Evolutionary conservation across 2,888 invertebrate species (phyloP).

Genomic region (Bellardia bayeri): DNA sequence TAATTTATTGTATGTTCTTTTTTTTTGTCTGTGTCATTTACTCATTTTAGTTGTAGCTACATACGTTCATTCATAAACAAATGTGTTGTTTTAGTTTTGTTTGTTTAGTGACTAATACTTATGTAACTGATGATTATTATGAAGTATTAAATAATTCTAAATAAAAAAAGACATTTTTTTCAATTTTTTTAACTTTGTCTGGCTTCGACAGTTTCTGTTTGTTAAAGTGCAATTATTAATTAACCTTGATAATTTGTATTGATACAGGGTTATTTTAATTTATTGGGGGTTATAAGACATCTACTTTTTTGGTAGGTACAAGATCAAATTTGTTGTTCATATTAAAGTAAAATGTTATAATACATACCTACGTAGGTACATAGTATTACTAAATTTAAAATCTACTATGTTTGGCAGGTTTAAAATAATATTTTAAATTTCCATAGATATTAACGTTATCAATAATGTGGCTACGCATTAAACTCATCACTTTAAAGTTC

Average conservation of each 20-base stretch:
- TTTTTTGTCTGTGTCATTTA: background rate
- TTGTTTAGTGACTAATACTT: slow-evolving; percentile 57
- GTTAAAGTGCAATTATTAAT: slow-evolving; percentile 68
- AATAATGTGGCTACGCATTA: background rate
- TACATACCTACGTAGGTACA: too few species aligned
- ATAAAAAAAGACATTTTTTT: background rate
- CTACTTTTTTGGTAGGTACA: slow-evolving; percentile 8
- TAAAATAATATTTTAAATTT: background rate
- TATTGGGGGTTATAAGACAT: background rate
- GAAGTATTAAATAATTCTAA: slow-evolving; percentile 19
- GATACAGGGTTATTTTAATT: slow-evolving; percentile 57
- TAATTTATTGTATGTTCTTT: background rate
- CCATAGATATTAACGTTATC: background rate
- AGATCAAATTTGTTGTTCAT: background rate
- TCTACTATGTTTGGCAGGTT: too few species aligned
- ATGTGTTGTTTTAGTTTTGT: slow-evolving; percentile 10
- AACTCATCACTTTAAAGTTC: slow-evolving; percentile 29
- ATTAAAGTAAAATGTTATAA: too few species aligned
- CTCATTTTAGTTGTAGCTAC: background rate
- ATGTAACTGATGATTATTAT: slow-evolving; percentile 8
- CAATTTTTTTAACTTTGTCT: background rate
- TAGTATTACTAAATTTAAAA: too few species aligned
- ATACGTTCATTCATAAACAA: slow-evolving; percentile 56
- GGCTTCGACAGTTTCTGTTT: slow-evolving; percentile 29
- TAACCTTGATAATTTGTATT: slow-evolving; percentile 66